phyloP scores from a whole-genome alignment of 1,140 invertebrate species.

The Pemphigus obesinymphae region DNA sequence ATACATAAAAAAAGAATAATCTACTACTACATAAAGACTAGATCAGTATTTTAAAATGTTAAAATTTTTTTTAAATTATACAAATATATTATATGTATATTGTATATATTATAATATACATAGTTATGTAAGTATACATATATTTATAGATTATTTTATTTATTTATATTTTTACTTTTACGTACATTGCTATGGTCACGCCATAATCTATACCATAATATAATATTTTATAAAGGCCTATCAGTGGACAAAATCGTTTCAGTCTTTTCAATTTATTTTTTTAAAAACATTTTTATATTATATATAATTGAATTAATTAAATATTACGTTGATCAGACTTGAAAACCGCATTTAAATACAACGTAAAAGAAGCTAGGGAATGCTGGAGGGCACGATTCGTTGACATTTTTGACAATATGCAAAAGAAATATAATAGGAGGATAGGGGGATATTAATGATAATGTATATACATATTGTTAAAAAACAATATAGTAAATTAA shows the following conservation, averaged over 20 bases:
- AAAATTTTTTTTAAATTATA: constrained; percentile 11
- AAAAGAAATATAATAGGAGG: neutral
- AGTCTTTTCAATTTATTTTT: constrained; percentile 37
- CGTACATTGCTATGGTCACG: neutral
- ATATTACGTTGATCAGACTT: constrained; percentile 14
- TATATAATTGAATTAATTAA: neutral
- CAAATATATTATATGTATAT: neutral
- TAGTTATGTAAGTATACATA: neutral
- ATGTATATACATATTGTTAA: neutral
- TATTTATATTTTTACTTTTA: neutral
- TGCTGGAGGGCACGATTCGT: neutral
- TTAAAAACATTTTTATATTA: neutral
- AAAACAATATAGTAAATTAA: too few relatives aligned
- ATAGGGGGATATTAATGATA: neutral
- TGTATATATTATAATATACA: neutral
- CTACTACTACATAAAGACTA: constrained; percentile 35
- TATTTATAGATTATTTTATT: neutral
- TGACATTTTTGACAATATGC: neutral
- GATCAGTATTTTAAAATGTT: constrained; percentile 33
- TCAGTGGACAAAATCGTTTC: constrained; percentile 34
- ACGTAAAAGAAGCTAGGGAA: neutral
- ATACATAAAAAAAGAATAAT: neutral
- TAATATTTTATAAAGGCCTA: constrained; percentile 27
- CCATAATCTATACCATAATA: neutral
- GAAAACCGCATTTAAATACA: constrained; percentile 1